Percentiles rank a stretch among this genome's conserved stretches.
Evolutionary conservation across 2,888 invertebrate genomes (phyloP).

Genomic region (Heteromyza rotundicornis): DNA sequence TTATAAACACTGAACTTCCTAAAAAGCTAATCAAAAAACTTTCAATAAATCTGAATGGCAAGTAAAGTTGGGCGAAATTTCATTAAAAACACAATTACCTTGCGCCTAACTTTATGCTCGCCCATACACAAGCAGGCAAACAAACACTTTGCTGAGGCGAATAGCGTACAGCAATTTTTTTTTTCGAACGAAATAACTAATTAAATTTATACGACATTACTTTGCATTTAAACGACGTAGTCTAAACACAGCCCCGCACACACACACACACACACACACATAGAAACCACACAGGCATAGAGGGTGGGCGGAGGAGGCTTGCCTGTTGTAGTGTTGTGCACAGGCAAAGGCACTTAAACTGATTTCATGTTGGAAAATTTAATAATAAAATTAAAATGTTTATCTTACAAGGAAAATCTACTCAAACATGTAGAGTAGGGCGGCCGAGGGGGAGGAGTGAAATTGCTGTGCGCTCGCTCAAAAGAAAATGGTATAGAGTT

Average conservation of each 20-base stretch:
- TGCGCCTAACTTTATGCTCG: constrained; percentile 22
- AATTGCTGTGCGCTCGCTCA: background rate
- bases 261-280: too few relatives aligned
- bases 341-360: constrained; percentile 3
- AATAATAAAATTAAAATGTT: constrained; percentile 50
- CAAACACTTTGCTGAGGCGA: too few relatives aligned
- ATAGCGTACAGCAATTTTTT: constrained; percentile 25
- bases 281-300: too few relatives aligned
- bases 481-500: background rate
- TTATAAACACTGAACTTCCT: background rate
- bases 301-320: background rate
- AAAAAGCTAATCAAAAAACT: constrained; percentile 10
- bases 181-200: constrained; percentile 42
- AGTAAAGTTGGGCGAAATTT: constrained; percentile 14
- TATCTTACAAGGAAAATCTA: constrained; percentile 33
- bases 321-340: too few relatives aligned
- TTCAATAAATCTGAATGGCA: constrained; percentile 19
- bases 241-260: background rate
- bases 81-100: constrained; percentile 25
- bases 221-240: constrained; percentile 18
- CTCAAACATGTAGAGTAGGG: background rate
- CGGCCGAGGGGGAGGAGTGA: background rate
- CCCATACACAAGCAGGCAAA: too few relatives aligned
- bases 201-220: constrained; percentile 34
- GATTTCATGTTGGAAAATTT: constrained; percentile 23